Base-by-base conservation (phyloP, 30 jellyfish, hydroid and myxozoan genomes). In the Aurelia sp. region DNA sequence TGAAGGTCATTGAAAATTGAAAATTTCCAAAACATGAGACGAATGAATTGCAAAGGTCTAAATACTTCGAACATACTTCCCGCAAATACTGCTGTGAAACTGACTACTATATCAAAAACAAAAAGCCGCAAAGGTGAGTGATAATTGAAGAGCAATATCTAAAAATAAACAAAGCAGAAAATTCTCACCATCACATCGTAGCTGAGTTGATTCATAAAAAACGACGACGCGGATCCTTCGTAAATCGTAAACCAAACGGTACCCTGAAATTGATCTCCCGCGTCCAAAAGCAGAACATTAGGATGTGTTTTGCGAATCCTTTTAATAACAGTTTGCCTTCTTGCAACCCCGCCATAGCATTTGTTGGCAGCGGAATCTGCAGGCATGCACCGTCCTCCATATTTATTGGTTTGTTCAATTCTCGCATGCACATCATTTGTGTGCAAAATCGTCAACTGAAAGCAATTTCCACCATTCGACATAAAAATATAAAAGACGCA, bases 181-280 rank as follows among this genome's bases (percentile, higher is more conserved):
- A 60, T 17, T 51, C 96, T 66, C 78, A 94, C 99, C 99, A 94
- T 94, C 13, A 90, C 97, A 85, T 94, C 97, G 68, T 94, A 94
- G 55, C 75, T 71, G 37, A 81, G 85, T 57, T 20, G 50, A 70
- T 94, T 94, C 99, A 94, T 94, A 66, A 94, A 86, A 37, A 62
- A 59, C 23, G 85, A 87, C 58, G 99, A 47, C 13, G 95, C 96
- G 30, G 21, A 11, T 20, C 99, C 99, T 84, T 84, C 88, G 91
- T 94, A 94, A 47, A 84, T 66, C 16, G 71, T 91, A 79, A 88
- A 94, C 99, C 99, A 94, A 0, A 89, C 52, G 10, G 99, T 94
- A 22, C 99, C 99, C 53, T 89, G 97, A 66, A 78, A 94, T 81
- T 88, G 99, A 58, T 94, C 99, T 19, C 99, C 99, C 0, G 97